Evolutionary conservation across 2,797 vertebrate species (phyloP).

Genomic region (Myripristis jacobus): DNA sequence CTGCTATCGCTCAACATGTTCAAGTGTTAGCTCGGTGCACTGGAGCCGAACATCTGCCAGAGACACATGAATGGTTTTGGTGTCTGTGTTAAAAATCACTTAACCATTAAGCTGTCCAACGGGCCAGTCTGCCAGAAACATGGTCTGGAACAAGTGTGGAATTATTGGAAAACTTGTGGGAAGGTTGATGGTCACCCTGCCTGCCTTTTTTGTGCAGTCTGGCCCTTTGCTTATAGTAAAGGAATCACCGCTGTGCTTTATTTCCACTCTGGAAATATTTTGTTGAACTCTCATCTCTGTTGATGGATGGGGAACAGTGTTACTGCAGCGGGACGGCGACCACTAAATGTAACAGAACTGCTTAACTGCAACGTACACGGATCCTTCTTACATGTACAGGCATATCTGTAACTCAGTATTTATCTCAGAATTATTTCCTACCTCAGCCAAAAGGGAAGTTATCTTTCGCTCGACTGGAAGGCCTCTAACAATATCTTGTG

Average conservation of each 20-base stretch:
- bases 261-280: slow-evolving; percentile 14
- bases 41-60: neutral
- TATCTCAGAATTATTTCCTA: slow-evolving; percentile 60
- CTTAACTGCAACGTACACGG: neutral
- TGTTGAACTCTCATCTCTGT: slow-evolving; percentile 5
- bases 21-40: neutral
- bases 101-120: no score
- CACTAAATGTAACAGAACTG: slow-evolving; percentile 3
- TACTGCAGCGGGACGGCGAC: slow-evolving; percentile 4
- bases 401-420: slow-evolving; percentile 26
- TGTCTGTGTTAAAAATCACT: neutral
- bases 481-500: slow-evolving; percentile 19
- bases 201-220: neutral
- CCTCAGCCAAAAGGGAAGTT: slow-evolving; percentile 77
- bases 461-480: slow-evolving; percentile 38
- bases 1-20: slow-evolving; percentile 2
- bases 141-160: neutral
- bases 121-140: neutral
- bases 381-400: neutral
- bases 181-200: slow-evolving; percentile 9
- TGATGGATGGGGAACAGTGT: slow-evolving; percentile 20
- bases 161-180: neutral
- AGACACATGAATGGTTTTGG: neutral
- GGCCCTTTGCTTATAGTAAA: slow-evolving; percentile 11
- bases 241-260: slow-evolving; percentile 69